These are phyloP conservation scores for Epinotia bilunana DNA, from an alignment of 2,888 invertebrate genomes.

Conservation along the genomic window DNA sequence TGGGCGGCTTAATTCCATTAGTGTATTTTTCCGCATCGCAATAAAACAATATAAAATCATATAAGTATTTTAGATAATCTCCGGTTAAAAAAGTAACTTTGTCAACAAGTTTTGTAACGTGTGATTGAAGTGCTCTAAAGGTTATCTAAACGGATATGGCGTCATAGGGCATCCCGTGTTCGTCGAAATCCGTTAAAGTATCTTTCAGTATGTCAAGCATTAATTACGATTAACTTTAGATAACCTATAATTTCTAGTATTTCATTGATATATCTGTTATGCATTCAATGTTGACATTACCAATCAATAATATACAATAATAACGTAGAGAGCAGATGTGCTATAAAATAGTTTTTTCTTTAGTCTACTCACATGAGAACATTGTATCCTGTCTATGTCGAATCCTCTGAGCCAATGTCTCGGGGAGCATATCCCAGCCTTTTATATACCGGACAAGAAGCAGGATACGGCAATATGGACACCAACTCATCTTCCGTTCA, in stretches of 20 bases:
- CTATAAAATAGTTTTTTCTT: neutral
- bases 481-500: conserved; percentile 60
- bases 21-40: conserved; percentile 40
- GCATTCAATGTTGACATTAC: neutral
- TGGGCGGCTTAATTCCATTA: conserved; percentile 34
- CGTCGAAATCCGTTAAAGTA: neutral
- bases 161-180: conserved; percentile 5
- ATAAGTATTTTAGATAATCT: neutral
- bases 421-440: conserved; percentile 46
- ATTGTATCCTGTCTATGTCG: conserved; percentile 16
- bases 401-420: conserved; percentile 47
- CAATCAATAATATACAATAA: neutral
- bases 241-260: conserved; percentile 7
- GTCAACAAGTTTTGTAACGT: neutral
- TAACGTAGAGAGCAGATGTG: no score
- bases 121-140: neutral
- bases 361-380: conserved; percentile 7
- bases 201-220: neutral
- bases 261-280: neutral
- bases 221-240: neutral
- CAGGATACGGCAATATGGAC: conserved; percentile 58
- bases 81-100: neutral
- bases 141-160: conserved; percentile 1
- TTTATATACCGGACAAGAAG: conserved; percentile 59
- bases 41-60: conserved; percentile 14